Conservation (phyloP, 2,113 vertebrate genomes). For the Rhea americana region DNA sequence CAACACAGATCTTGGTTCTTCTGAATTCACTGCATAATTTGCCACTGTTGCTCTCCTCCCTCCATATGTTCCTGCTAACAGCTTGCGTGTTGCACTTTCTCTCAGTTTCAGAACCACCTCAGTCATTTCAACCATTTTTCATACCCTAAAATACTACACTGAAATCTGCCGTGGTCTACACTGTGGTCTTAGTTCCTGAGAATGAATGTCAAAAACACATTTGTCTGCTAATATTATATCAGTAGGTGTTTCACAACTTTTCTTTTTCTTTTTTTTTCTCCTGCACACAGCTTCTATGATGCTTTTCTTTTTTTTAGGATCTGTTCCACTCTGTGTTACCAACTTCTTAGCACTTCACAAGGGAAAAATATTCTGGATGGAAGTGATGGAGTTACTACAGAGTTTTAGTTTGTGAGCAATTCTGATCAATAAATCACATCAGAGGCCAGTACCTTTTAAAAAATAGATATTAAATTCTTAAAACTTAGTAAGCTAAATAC, state of each 20-base stretch:
- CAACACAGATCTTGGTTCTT: background rate
- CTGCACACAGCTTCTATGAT: background rate
- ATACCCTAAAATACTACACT: background rate
- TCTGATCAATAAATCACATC: slow-evolving; percentile 60
- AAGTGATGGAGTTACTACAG: slow-evolving; percentile 2
- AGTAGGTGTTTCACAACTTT: background rate
- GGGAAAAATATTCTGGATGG: slow-evolving; percentile 22
- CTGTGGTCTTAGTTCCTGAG: background rate
- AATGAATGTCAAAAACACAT: background rate
- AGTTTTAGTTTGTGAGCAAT: slow-evolving; percentile 40
- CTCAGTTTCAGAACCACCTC: slow-evolving; percentile 1
- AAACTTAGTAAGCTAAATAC: slow-evolving; percentile 7
- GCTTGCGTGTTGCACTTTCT: slow-evolving; percentile 34
- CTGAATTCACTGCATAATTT: slow-evolving; percentile 19
- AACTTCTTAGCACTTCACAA: slow-evolving; percentile 47
- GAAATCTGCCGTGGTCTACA: background rate
- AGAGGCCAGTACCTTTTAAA: background rate
- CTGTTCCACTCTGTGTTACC: background rate
- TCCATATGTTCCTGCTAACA: slow-evolving; percentile 33
- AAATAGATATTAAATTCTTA: slow-evolving; percentile 4
- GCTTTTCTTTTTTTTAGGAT: slow-evolving; percentile 6
- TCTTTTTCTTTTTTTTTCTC: background rate
- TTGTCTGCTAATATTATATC: background rate
- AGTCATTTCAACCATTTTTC: background rate
- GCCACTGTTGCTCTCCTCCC: background rate